Evolutionary conservation across 2,113 vertebrate species (phyloP).

Genomic region (Leucoraja erinaceus): DNA sequence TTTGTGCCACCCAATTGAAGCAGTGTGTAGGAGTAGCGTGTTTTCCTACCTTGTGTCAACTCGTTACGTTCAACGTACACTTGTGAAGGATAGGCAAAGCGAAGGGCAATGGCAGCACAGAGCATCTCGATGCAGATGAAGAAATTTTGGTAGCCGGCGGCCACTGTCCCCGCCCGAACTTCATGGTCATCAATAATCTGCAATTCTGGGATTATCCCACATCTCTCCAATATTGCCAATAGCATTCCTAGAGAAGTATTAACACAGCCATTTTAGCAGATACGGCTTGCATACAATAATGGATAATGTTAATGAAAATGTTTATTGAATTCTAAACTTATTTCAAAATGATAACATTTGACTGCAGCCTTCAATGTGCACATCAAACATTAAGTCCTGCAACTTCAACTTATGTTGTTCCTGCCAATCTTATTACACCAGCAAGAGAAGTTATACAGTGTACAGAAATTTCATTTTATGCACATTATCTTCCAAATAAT

Average conservation of each 20-base stretch:
- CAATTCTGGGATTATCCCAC: constrained; percentile 76
- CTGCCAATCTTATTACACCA: neutral
- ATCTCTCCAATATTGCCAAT: constrained; percentile 84
- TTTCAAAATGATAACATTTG: neutral
- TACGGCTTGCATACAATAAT: neutral
- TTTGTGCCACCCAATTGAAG: neutral
- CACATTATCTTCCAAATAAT: neutral
- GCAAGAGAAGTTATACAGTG: neutral
- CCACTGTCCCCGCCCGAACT: constrained; percentile 83
- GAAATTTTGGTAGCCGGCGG: constrained; percentile 93
- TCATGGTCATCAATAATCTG: constrained; percentile 66
- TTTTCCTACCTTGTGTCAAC: constrained; percentile 68
- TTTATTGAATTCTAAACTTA: neutral
- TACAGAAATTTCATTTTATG: neutral
- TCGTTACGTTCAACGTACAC: constrained; percentile 80
- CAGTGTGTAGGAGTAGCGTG: neutral
- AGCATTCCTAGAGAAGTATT: constrained; percentile 64
- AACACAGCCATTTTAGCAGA: neutral
- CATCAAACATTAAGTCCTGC: neutral
- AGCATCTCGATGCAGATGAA: constrained; percentile 92
- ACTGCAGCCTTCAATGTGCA: neutral
- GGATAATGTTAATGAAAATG: neutral
- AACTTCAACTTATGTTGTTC: neutral
- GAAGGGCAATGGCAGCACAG: constrained; percentile 79
- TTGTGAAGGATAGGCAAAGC: constrained; percentile 78